Evolutionary conservation across 2,797 vertebrate species (phyloP), one percentile per base, ranked within the genome.

Genomic region (Carcharodon carcharias): DNA sequence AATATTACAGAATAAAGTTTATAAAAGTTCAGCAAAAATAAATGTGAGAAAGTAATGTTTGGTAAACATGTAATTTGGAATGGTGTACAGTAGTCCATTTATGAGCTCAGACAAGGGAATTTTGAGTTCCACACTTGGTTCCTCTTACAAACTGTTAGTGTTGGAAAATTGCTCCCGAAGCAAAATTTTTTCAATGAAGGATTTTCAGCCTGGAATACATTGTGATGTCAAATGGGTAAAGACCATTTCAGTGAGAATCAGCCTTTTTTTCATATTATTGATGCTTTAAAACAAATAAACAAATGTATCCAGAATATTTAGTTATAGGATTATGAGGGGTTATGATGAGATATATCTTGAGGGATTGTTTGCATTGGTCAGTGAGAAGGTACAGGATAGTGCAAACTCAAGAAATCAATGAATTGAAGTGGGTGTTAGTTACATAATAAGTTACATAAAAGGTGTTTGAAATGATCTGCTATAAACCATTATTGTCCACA

Each of bases 41-140:
- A 35, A 69, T 45, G 9, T 50, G 40, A 45, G 63, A 45, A 95
- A 94, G 40, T 40, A 95, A 69, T 69, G 65, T 95, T 95, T 95
- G 93, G 93, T 69, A 69, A 69, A 23, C 65, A 26, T 69, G 4
- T 26, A 26, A 67, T 95, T 95, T 67, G 93, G 93, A 69, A 45
- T 69, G 63, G 50, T 69, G 93, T 95, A 95, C 93, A 95, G 63
- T 95, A 69, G 93, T 95, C 65, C 93, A 69, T 93, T 95, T 95
- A 95, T 69, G 93, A 45, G n/a, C 65, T 9, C 93, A 95, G 93
- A 95, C 93, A 95, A 95, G 93, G 93, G 65, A 69, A n/a, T 67
- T 95, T 95, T 95, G 65, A 95, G 65, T 95, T 67, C 61, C 18
- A 50, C 4, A 40, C 93, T 45, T 69, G 45, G 40, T 94, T n/a